These are phyloP conservation scores for Trogon melanurus DNA, from an alignment of 2,113 vertebrate species.

Conservation along the genomic window DNA sequence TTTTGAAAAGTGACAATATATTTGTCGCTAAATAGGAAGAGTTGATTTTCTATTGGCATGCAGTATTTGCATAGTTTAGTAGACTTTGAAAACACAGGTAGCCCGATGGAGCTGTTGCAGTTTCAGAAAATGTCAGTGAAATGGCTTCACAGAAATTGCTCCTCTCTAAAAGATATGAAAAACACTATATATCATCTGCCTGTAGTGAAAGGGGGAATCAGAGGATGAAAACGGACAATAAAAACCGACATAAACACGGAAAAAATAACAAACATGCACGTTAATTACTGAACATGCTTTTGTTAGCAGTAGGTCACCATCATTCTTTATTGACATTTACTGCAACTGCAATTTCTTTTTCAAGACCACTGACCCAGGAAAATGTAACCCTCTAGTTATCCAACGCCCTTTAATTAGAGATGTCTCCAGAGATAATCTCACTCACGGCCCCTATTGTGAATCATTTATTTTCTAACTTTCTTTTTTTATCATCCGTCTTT, in stretches of 20 bases:
- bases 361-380: constrained; percentile 63
- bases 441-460: constrained; percentile 7
- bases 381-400: constrained; percentile 51
- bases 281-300: constrained; percentile 45
- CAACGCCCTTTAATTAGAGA: constrained; percentile 44
- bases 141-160: background rate
- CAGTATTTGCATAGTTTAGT: background rate
- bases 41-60: background rate
- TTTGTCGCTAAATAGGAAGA: background rate
- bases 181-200: background rate
- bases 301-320: constrained; percentile 40
- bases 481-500: background rate
- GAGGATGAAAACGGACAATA: background rate
- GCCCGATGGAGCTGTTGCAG: background rate
- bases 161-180: background rate
- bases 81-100: background rate
- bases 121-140: background rate
- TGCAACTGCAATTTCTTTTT: constrained; percentile 38
- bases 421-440: constrained; percentile 46
- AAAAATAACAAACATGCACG: constrained; percentile 38
- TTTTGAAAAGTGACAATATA: background rate
- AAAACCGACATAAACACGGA: background rate
- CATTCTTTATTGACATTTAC: constrained; percentile 46
- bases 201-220: background rate
- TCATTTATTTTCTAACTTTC: constrained; percentile 34